Evolutionary conservation across 1,140 invertebrate species (phyloP), one percentile per base, ranked within the genome.

Genomic region (Hermatobates lingyangjiaoensis): DNA sequence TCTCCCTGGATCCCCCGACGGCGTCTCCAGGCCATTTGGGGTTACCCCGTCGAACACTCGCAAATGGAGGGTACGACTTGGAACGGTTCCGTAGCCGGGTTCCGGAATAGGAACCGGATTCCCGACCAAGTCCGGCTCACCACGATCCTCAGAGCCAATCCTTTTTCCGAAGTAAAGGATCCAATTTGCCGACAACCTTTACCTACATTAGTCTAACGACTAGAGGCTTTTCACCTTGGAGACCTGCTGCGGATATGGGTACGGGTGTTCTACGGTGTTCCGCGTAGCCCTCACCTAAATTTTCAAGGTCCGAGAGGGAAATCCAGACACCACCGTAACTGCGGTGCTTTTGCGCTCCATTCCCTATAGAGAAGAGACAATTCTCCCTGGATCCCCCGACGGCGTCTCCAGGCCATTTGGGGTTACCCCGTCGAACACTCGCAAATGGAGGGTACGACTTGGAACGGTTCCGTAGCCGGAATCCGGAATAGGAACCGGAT

Each of bases 201-300:
- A 83, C 75, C 81, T 83, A 82, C 80, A 83, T 84, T 84, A 75
- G 73, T 82, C 79, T 79, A 83, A 81, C 77, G 74, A 83, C 80
- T 79, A 85, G 80, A 85, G 83, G 80, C 79, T 85, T 70, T 78
- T 81, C 73, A 83, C 81, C 82, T 84, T 80, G 81, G 80, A 85
- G 79, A 86, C 81, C 80, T 81, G 79, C 73, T 84, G 79, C 79
- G 77, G 79, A 76, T 81, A 81, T 81, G 71, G 74, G 77, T 81
- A 83, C 77, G 77, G 76, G 63, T 71, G 67, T 69, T 71, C 68
- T 69, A 70, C 71, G 72, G 73, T 64, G 64, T 70, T 78, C 69
- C 73, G 67, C 76, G 72, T 74, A 67, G 68, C 74, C 73, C 74
- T 79, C 75, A 72, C 74, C 74, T 71, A 74, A 73, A 78, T 80